Conservation (phyloP, 2,113 vertebrate species). For the Syngnathus scovelli region DNA sequence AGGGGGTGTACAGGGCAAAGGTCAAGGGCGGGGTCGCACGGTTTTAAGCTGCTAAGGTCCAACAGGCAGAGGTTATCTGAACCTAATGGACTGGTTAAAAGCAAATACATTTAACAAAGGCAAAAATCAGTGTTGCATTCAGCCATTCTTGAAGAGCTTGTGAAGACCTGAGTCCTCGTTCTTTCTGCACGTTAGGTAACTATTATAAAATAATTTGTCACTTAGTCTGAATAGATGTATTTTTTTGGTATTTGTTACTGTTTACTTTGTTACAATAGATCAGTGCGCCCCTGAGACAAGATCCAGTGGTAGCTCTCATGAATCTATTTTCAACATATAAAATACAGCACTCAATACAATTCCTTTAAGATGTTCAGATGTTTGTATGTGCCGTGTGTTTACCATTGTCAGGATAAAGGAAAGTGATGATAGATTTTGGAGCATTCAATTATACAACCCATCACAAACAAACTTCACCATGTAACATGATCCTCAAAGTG, state of each 20-base stretch:
- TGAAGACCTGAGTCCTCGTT: conserved; percentile 1
- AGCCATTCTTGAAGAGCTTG: conserved; percentile 15
- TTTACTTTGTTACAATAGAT: background rate
- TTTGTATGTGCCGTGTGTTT: conserved; percentile 26
- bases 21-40: conserved; percentile 71
- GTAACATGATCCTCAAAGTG: conserved; percentile 48
- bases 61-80: conserved; percentile 67
- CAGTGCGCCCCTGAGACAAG: background rate
- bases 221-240: background rate
- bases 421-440: conserved; percentile 35
- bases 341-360: background rate
- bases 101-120: conserved; percentile 35
- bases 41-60: conserved; percentile 65
- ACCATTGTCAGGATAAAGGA: conserved; percentile 34
- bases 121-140: conserved; percentile 17
- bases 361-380: background rate
- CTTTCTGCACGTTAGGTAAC: background rate
- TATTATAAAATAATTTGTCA: background rate
- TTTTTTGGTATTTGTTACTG: no score
- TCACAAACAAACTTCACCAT: conserved; percentile 30
- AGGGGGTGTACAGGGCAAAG: conserved; percentile 29
- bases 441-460: background rate
- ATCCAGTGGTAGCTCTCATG: conserved; percentile 2
- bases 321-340: background rate
- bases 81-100: conserved; percentile 70